These are phyloP conservation scores for Dryas iulia DNA, from an alignment of 1,140 invertebrate species.

Conservation along the genomic window DNA sequence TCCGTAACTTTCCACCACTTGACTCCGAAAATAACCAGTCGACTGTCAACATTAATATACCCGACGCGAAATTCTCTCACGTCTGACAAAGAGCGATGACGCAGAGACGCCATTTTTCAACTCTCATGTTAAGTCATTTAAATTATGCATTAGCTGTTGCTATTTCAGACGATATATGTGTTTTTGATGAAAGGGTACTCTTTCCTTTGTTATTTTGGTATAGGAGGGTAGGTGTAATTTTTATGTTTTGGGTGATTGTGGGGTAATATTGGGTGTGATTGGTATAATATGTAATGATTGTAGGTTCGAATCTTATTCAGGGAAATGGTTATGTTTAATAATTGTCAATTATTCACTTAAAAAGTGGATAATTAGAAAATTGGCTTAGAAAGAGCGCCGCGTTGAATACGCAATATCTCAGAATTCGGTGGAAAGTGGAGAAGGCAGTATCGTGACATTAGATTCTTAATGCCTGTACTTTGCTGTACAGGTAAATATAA, in stretches of 20 bases:
- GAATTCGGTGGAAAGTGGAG: no score
- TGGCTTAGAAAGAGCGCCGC: no score
- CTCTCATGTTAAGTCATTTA: conserved; percentile 21
- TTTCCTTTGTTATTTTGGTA: neutral
- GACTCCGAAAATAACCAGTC: conserved; percentile 33
- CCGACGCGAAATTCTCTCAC: conserved; percentile 14
- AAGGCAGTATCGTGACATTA: no score
- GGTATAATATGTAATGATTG: no score
- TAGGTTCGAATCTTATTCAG: no score
- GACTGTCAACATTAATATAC: conserved; percentile 37
- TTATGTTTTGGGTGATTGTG: neutral
- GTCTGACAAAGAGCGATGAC: conserved; percentile 34
- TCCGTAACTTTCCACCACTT: conserved; percentile 38
- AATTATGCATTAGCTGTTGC: conserved; percentile 19
- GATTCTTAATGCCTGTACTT: no score
- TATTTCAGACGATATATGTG: neutral
- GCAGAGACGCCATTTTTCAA: conserved; percentile 27
- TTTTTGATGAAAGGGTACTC: neutral
- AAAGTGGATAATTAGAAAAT: no score
- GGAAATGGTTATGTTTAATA: no score
- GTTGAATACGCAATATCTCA: no score
- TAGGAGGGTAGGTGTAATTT: no score
- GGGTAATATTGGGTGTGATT: neutral
- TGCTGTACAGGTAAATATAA: no score
- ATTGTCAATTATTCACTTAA: no score